phyloP scores from a whole-genome alignment of 2,888 invertebrate species.

The Watsonalla binaria region DNA sequence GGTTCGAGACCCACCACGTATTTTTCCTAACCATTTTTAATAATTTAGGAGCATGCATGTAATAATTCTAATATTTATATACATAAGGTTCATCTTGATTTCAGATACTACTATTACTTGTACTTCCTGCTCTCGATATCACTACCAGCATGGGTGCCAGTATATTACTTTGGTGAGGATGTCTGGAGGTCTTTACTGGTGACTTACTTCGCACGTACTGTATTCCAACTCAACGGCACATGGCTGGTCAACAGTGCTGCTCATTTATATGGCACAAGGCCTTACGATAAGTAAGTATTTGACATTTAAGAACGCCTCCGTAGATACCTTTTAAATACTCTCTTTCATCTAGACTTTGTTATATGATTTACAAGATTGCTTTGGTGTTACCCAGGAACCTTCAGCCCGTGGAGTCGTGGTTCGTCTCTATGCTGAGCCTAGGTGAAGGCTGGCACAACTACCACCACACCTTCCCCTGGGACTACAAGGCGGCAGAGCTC shows the following conservation, averaged over 20 bases:
- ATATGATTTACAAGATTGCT: not conserved
- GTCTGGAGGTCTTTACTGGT: slow-evolving; percentile 79
- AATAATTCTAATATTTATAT: not conserved
- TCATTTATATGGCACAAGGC: slow-evolving; percentile 87
- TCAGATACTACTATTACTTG: slow-evolving; percentile 81
- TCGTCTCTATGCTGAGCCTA: slow-evolving; percentile 83
- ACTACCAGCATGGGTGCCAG: slow-evolving; percentile 82
- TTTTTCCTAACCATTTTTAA: not conserved
- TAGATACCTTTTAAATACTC: not conserved
- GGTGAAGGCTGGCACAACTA: slow-evolving; percentile 97
- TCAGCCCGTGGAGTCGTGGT: slow-evolving; percentile 87
- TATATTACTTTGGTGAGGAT: slow-evolving; percentile 83
- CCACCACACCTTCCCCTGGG: slow-evolving; percentile 95
- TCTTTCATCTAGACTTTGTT: too few relatives aligned
- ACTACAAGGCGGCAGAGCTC: slow-evolving; percentile 94
- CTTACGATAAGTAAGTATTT: slow-evolving; percentile 83
- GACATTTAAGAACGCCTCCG: not conserved
- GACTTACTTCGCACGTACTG: slow-evolving; percentile 80
- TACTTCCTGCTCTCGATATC: slow-evolving; percentile 79
- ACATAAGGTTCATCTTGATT: slow-evolving; percentile 29
- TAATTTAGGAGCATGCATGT: too few relatives aligned
- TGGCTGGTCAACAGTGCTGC: slow-evolving; percentile 92
- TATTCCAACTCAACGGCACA: slow-evolving; percentile 83
- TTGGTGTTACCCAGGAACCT: slow-evolving; percentile 77
- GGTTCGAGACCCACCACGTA: too few relatives aligned